Base-by-base conservation (phyloP, 2,113 vertebrate genomes). In the Malurus elegans region DNA sequence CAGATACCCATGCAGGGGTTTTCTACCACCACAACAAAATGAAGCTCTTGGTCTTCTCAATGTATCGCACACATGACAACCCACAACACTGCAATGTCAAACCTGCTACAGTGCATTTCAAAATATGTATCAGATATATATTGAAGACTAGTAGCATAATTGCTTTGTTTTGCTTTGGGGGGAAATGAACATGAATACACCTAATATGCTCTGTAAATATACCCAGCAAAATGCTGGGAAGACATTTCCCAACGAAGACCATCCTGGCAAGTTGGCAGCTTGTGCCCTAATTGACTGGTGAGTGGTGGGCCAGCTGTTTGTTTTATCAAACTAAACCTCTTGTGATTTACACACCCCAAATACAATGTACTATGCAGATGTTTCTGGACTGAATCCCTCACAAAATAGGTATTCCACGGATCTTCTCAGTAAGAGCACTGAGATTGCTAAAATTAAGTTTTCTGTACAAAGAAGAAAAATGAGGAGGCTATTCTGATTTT, bases 181-280 rank as follows among this genome's bases (percentile, higher is more conserved):
- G 21, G 5, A 38, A 50, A 26, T 3, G 14, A 40, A 14, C 38
- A 74, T 21, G 24, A 90, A 48, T 14, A 60, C 4, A 70, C 8
- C 8, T 32, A 38, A 65, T 8, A 18, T 0, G 0, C 32, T n/a
- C 29, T 21, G 45, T 21, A 53, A 86, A 78, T 4, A 6, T 25
- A 78, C 10, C 18, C 5, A 2, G 26, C 7, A 18, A 73, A 61
- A 44, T 53, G 31, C 24, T 53, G 38, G n/a, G 28, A 64, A 84
- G 73, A 34, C 31, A 60, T 20, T 38, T 79, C 79, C 74, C 45
- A 53, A 48, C 0, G 0, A 79, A 72, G 20, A 38, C 18, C n/a
- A 18, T 38, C 21, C 65, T 54, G 40, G 51, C 56, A 70, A 40
- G 26, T 4, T 45, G 57, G 47, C 36, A 56, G 20, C 29, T 51